phyloP scores from a whole-genome alignment of 1,140 invertebrate genomes.

The Psilanteris sp. region DNA sequence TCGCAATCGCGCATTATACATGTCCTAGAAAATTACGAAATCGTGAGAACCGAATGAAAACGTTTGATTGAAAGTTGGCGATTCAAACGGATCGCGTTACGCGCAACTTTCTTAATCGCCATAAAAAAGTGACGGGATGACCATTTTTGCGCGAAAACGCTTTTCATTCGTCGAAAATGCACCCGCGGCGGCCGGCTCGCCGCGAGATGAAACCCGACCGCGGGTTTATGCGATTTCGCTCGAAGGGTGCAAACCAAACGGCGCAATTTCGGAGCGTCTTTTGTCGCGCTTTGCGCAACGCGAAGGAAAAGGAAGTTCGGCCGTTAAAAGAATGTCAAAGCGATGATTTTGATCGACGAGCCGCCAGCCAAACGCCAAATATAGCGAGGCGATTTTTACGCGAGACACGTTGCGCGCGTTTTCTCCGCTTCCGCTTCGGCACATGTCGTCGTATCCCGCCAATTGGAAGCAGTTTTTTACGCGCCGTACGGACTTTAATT shows the following conservation, averaged over 20 bases:
- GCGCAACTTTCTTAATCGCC: constrained; percentile 54
- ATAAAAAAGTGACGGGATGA: too few species aligned
- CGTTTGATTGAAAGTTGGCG: constrained; percentile 41
- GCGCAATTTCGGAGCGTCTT: too few species aligned
- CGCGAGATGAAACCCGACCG: too few species aligned
- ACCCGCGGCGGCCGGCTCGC: too few species aligned
- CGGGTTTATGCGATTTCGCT: too few species aligned
- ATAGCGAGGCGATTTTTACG: constrained; percentile 63
- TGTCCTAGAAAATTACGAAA: constrained; percentile 51
- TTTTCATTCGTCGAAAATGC: too few species aligned
- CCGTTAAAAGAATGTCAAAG: constrained; percentile 35
- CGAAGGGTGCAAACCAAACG: too few species aligned
- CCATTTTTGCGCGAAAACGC: too few species aligned
- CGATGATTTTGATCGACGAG: constrained; percentile 26
- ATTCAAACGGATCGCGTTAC: constrained; percentile 30
- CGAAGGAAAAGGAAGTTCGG: constrained; percentile 15
- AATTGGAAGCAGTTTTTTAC: too few species aligned
- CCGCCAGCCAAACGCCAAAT: constrained; percentile 37
- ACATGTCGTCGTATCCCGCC: constrained; percentile 43
- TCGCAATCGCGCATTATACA: constrained; percentile 34
- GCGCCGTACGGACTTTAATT: too few species aligned
- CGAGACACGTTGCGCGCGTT: constrained; percentile 70
- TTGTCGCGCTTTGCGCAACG: constrained; percentile 33
- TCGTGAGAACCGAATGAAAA: constrained; percentile 42
- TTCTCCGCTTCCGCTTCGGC: constrained; percentile 71